These are phyloP conservation scores for Bombus ignitus DNA, from an alignment of 1,140 invertebrate genomes.

Conservation along the genomic window DNA sequence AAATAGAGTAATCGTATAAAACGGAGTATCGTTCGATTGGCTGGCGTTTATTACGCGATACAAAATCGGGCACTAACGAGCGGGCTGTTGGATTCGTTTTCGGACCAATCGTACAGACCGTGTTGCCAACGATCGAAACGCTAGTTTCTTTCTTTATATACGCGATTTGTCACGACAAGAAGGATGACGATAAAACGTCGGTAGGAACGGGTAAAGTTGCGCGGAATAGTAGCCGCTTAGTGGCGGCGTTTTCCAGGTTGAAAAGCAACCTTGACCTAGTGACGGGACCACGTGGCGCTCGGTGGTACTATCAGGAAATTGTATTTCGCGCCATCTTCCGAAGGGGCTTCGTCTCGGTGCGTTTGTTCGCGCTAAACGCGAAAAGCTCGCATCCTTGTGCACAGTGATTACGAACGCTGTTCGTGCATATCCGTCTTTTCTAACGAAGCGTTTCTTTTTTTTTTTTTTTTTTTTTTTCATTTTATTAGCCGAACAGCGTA, in stretches of 20 bases:
- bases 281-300: not conserved
- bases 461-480: too few relatives aligned
- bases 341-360: not conserved
- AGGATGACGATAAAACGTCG: not conserved
- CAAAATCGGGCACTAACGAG: too few relatives aligned
- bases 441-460: too few relatives aligned
- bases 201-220: not conserved
- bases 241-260: constrained; percentile 41
- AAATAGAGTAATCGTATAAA: too few relatives aligned
- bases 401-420: too few relatives aligned
- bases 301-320: constrained; percentile 22
- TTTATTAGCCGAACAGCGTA: too few relatives aligned
- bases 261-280: constrained; percentile 64
- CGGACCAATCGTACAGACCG: too few relatives aligned
- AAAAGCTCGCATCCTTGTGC: constrained; percentile 10
- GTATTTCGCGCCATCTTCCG: constrained; percentile 9
- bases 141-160: too few relatives aligned
- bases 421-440: too few relatives aligned
- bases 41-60: too few relatives aligned
- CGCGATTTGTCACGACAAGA: not conserved
- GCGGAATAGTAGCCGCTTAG: constrained; percentile 1
- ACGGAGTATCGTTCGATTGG: too few relatives aligned
- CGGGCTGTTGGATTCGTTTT: too few relatives aligned
- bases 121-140: not conserved
- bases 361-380: not conserved